A percentile compares a stretch with the other conserved stretches of the same genome.
Evolutionary conservation across 2,113 vertebrate species (phyloP).

Genomic region (Rana temporaria): DNA sequence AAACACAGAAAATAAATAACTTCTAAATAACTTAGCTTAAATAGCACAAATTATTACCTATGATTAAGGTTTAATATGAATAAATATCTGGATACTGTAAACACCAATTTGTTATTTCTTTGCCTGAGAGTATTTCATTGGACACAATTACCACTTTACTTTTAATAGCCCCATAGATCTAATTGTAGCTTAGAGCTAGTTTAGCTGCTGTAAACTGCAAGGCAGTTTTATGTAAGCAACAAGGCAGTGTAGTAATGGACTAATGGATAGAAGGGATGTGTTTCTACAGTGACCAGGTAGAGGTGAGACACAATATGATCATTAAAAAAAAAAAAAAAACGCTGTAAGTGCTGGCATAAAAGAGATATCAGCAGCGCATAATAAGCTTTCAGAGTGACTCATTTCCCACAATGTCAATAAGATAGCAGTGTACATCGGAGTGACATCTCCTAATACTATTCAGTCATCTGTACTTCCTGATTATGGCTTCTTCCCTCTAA

Average conservation of each 20-base stretch:
- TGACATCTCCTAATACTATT: conserved; percentile 58
- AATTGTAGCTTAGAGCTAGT: not conserved
- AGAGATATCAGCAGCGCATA: conserved; percentile 61
- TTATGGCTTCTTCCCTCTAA: conserved; percentile 24
- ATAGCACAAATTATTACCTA: no score
- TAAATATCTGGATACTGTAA: no score
- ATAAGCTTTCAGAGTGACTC: conserved; percentile 60
- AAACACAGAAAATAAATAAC: no score
- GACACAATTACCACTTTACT: not conserved
- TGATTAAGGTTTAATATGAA: no score
- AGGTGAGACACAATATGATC: conserved; percentile 58
- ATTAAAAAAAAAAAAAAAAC: conserved; percentile 54
- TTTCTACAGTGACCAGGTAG: conserved; percentile 63
- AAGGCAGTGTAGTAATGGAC: conserved; percentile 13
- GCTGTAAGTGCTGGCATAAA: conserved; percentile 60
- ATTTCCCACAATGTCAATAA: conserved; percentile 66
- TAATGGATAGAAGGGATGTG: conserved; percentile 60
- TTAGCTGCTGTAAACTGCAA: not conserved
- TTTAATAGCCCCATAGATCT: conserved; percentile 1
- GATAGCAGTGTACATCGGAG: conserved; percentile 13
- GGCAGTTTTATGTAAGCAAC: not conserved
- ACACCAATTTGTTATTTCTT: no score
- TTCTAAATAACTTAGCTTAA: no score
- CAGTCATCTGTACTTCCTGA: conserved; percentile 57
- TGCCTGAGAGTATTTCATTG: no score